Base-by-base conservation (phyloP, 1,140 invertebrate genomes). In the Oryctes rhinoceros region DNA sequence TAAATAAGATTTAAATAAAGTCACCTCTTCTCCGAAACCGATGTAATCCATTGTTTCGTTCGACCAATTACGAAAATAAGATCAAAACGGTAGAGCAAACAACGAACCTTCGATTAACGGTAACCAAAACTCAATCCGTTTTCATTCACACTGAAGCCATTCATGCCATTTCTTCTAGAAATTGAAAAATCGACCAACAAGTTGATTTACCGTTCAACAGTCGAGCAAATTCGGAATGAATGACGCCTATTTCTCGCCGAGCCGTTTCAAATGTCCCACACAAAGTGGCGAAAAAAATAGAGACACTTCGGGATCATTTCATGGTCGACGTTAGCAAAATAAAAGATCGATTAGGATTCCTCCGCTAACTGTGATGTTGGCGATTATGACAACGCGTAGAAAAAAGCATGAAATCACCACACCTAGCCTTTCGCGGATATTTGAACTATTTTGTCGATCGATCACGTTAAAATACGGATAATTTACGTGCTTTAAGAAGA, bases 141-240 rank as follows among this genome's bases (percentile, higher is more conserved):
- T 71, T 37, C 24, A 13, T 71, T 71, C 35, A 24, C 65, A 24
- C 20, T 9, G 7, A 71, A 13, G 20, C 20, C 11, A 37, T 24
- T 4, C 10, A 37, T 37, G 35, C 7, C 65, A 37, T 71, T 71
- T 24, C 65, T 71, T 9, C 20, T 71, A 71, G 20, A 37, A 71
- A 71, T 35, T 71, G 20, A 71, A 71, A 71, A 71, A 71, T 71
- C 65, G 65, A 71, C 65, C n/a, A 71, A 71, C 15, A 71, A 71
- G 65, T 30, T 3, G 20, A 71, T 71, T 71, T 71, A 71, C 65
- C 65, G 65, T 71, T 71, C 65, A 30, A 5, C 20, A 71, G 20
- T 37, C 20, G 65, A 30, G 35, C 15, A 15, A 71, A 71, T 30
- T 71, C 53, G n/a, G 53, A 59, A 59, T 59, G 53, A 59, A 59